Evolutionary conservation across 1,140 invertebrate genomes (phyloP).

Genomic region (Contarinia nasturtii): DNA sequence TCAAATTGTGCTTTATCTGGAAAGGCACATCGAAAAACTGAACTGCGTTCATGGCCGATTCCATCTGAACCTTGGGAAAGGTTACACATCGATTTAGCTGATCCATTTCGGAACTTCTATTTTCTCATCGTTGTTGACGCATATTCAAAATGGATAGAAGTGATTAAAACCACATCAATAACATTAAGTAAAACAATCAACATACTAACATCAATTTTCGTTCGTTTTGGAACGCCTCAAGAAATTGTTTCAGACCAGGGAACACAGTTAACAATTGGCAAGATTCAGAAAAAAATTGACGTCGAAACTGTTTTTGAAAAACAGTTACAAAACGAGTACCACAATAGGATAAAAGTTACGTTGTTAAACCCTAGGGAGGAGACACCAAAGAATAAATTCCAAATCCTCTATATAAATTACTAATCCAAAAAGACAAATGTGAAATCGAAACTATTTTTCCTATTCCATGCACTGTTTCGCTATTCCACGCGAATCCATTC

Average conservation of each 20-base stretch:
- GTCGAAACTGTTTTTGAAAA: too few relatives aligned
- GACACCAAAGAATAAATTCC: too few relatives aligned
- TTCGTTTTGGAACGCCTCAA: slow-evolving; percentile 7
- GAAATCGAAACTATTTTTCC: too few relatives aligned
- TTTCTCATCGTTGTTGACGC: slow-evolving; percentile 1
- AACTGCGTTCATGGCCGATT: slow-evolving; percentile 7
- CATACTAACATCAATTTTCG: slow-evolving; percentile 5
- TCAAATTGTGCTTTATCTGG: not conserved
- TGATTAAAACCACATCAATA: slow-evolving; percentile 1
- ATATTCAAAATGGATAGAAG: slow-evolving; percentile 3
- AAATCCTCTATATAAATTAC: too few relatives aligned
- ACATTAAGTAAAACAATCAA: slow-evolving; percentile 1
- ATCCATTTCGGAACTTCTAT: slow-evolving; percentile 1
- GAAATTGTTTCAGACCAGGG: slow-evolving; percentile 9
- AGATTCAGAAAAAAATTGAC: too few relatives aligned
- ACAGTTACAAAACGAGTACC: too few relatives aligned
- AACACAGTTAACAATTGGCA: slow-evolving; percentile 8
- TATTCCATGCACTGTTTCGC: too few relatives aligned
- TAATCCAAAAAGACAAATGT: too few relatives aligned
- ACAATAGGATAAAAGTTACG: too few relatives aligned
- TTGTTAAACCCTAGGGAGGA: too few relatives aligned
- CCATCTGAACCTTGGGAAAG: not conserved
- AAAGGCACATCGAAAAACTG: not conserved
- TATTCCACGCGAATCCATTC: too few relatives aligned
- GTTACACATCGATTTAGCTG: slow-evolving; percentile 3